Base-by-base conservation (phyloP, 2,888 invertebrate species). In the Pantelozetes paolii region DNA sequence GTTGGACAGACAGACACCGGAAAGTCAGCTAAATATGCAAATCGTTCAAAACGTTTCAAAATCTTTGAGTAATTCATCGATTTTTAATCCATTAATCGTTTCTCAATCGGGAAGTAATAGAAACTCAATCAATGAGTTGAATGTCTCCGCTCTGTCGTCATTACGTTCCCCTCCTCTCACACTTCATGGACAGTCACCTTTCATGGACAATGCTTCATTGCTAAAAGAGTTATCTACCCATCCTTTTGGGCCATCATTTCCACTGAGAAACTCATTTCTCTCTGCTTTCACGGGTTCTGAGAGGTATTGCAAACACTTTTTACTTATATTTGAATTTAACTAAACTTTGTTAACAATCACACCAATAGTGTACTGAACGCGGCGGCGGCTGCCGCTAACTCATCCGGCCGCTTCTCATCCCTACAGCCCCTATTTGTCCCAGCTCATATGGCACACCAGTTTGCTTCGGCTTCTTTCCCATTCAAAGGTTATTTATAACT, bases 381-480 rank as follows among this genome's bases (percentile, higher is more conserved):
- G 2, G 64, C 64, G 6, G 64, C 64, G 18, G 59, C 30, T n/a
- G 64, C 64, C 6, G 64, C 64, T 36, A 64, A 64, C 40, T n/a
- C 64, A 2, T 36, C 64, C 3, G 36, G 13, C 20, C 32, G 64
- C 9, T 64, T 64, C 20, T 64, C 64, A 64, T 64, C 64, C 8
- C 30, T 64, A 36, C 64, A 32, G 20, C 64, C 64, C 2, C 64
- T 64, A 18, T 64, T 64, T 20, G 64, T 64, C 8, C 64, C 64
- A 20, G 20, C 64, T 30, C 64, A 64, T 36, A 28, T 59, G 36
- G 64, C 64, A n/a, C 77, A 77, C 64, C 77, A 77, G 85, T 92
- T 92, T 85, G 86, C 88, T 72, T 91, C 92, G 79, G 91, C 92
- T 9, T 86, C 92, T 79, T 92, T 92, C 83, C 89, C 90, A 72